These are phyloP conservation scores for Neolamprologus toae DNA, from an alignment of 2,113 vertebrate genomes.

Conservation along the genomic window DNA sequence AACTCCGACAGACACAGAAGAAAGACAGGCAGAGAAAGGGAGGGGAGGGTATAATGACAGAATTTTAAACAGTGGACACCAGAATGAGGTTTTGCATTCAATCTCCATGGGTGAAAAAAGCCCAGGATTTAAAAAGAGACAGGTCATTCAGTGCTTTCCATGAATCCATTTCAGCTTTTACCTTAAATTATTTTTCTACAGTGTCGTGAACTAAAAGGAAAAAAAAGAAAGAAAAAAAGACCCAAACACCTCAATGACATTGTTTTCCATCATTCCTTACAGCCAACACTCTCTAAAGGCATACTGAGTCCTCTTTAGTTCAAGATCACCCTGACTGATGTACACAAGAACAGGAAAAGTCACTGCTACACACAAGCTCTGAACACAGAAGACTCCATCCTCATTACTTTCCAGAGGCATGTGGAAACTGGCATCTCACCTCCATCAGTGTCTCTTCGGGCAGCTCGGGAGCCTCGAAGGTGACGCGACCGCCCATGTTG, in stretches of 20 bases:
- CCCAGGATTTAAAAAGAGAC: neutral
- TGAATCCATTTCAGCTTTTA: neutral
- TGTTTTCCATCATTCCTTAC: neutral
- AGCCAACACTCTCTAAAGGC: neutral
- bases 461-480: constrained; percentile 90
- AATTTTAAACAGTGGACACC: neutral
- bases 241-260: neutral
- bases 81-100: neutral
- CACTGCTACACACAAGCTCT: neutral
- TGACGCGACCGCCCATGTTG: constrained; percentile 82
- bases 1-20: neutral
- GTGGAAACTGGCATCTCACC: constrained; percentile 64
- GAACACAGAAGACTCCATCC: neutral
- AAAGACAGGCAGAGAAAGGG: neutral
- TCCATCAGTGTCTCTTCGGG: constrained; percentile 98
- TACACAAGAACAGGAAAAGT: neutral
- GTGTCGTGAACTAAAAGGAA: neutral
- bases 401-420: neutral
- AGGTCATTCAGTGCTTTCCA: neutral
- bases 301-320: neutral
- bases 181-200: neutral
- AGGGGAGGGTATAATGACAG: neutral
- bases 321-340: neutral
- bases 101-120: neutral
- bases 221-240: neutral